phyloP scores from a whole-genome alignment of 2,888 invertebrate species.

The Pachliopta kotzebuea region DNA sequence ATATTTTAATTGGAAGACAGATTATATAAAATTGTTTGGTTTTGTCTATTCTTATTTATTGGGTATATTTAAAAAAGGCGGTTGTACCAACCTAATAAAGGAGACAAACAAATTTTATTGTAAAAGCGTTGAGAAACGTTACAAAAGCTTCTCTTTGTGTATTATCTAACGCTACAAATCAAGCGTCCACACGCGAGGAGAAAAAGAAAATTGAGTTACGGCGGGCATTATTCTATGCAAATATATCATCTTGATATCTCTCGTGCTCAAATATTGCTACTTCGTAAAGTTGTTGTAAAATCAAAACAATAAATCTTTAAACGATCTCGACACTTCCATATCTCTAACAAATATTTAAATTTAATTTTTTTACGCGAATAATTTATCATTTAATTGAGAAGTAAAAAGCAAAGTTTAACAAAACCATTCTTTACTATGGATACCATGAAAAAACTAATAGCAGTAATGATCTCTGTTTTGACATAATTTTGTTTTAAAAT shows the following conservation, averaged over 20 bases:
- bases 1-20: too few species aligned
- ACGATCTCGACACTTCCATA: neutral
- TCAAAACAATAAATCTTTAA: conserved; percentile 18
- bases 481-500: neutral
- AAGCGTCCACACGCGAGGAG: conserved; percentile 40
- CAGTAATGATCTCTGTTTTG: neutral
- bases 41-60: too few species aligned
- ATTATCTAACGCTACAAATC: conserved; percentile 78
- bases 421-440: neutral
- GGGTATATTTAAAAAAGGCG: neutral
- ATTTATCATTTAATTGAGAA: too few species aligned
- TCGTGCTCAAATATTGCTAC: conserved; percentile 46
- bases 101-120: conserved; percentile 49
- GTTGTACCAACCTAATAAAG: neutral
- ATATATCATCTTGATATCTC: conserved; percentile 77
- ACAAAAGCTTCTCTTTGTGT: conserved; percentile 75
- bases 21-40: too few species aligned
- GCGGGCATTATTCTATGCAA: conserved; percentile 77
- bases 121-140: conserved; percentile 59
- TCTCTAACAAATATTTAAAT: neutral
- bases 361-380: too few species aligned
- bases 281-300: conserved; percentile 18
- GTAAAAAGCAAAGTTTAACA: too few species aligned
- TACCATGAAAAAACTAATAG: neutral
- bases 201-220: conserved; percentile 79